phyloP scores from a whole-genome alignment of 1,140 invertebrate species.

The Drosophila parabipectinata region DNA sequence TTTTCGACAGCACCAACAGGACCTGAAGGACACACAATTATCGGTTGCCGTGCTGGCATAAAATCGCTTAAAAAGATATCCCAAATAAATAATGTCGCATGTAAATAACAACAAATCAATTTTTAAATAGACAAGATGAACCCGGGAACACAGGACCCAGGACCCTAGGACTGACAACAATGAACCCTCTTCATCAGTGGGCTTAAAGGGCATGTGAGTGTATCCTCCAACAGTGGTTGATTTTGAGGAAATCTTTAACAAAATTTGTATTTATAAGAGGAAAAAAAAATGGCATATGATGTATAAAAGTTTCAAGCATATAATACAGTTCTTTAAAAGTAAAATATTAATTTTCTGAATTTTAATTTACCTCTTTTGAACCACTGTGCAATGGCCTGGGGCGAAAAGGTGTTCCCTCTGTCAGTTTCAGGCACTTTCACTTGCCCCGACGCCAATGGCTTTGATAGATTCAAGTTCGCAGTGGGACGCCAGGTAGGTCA shows the following conservation, averaged over 20 bases:
- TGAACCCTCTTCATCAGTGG: conserved; percentile 62
- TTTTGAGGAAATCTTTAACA: neutral
- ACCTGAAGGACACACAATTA: conserved; percentile 60
- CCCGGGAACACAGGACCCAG: conserved; percentile 14
- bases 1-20: conserved; percentile 57
- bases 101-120: conserved; percentile 81
- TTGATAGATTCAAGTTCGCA: conserved; percentile 67
- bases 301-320: too few species aligned
- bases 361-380: neutral
- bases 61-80: conserved; percentile 47
- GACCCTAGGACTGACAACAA: conserved; percentile 39
- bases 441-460: conserved; percentile 37
- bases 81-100: conserved; percentile 75
- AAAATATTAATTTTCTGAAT: neutral
- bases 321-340: neutral
- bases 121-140: conserved; percentile 72
- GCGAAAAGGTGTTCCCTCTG: conserved; percentile 43
- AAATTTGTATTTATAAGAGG: neutral
- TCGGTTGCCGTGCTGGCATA: conserved; percentile 33
- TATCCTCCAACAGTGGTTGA: conserved; percentile 15
- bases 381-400: conserved; percentile 13
- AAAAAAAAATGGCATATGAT: too few species aligned
- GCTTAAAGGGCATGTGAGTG: conserved; percentile 12
- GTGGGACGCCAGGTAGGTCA: conserved; percentile 60
- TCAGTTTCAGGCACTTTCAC: conserved; percentile 55